Conservation (phyloP, 2,888 invertebrate species). For the Brenthis ino region DNA sequence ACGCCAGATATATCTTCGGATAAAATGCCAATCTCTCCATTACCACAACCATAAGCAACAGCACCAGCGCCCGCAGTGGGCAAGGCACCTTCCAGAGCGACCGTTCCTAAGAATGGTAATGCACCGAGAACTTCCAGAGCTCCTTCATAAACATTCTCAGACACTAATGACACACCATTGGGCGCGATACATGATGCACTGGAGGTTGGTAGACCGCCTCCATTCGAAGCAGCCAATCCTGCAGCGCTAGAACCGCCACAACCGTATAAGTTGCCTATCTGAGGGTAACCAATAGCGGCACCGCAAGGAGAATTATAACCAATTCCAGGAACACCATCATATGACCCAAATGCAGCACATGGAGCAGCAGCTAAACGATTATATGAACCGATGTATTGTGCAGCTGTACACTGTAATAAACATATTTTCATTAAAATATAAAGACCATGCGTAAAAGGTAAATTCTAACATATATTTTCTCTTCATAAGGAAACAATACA, state of each 20-base stretch:
- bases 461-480: no score
- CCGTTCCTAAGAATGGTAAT: slow-evolving; percentile 48
- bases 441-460: no score
- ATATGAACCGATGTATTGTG: slow-evolving; percentile 37
- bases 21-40: neutral
- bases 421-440: neutral
- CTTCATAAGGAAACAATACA: neutral
- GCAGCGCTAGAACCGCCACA: slow-evolving; percentile 7
- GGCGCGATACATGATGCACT: slow-evolving; percentile 49
- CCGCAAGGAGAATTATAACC: slow-evolving; percentile 24
- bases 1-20: neutral
- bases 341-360: slow-evolving; percentile 1
- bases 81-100: slow-evolving; percentile 44
- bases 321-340: neutral
- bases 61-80: slow-evolving; percentile 39
- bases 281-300: slow-evolving; percentile 13
- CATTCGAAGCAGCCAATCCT: slow-evolving; percentile 16
- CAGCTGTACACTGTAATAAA: slow-evolving; percentile 41
- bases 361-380: neutral
- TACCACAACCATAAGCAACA: slow-evolving; percentile 5
- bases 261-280: slow-evolving; percentile 12
- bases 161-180: slow-evolving; percentile 48
- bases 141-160: slow-evolving; percentile 51
- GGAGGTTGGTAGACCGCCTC: slow-evolving; percentile 43
- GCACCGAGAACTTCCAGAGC: slow-evolving; percentile 44